These are phyloP conservation scores for Patagioenas fasciata DNA, from an alignment of 2,113 vertebrate species.

Conservation along the genomic window DNA sequence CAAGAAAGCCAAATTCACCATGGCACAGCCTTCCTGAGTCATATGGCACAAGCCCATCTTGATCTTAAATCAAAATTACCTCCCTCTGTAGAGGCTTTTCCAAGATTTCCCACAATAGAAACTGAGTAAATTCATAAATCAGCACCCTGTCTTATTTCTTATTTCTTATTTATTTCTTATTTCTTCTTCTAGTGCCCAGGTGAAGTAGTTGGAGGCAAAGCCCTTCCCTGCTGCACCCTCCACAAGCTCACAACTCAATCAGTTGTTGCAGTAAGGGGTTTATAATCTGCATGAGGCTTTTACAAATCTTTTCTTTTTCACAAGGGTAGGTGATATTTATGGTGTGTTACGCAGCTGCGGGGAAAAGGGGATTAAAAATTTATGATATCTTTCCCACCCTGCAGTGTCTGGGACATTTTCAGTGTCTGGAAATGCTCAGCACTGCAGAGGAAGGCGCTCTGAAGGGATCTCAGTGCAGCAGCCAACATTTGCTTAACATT, in stretches of 20 bases:
- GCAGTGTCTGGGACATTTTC: not conserved
- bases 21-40: not conserved
- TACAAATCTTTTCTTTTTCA: not conserved
- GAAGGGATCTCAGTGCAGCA: not conserved
- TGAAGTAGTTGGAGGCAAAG: not conserved
- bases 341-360: not conserved
- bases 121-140: not conserved
- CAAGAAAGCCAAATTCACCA: not conserved
- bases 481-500: slow-evolving; percentile 53
- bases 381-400: not conserved
- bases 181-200: not conserved
- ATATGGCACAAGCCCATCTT: not conserved
- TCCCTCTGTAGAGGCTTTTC: not conserved
- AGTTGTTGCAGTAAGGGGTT: not conserved
- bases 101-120: not conserved
- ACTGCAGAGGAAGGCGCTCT: not conserved
- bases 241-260: not conserved
- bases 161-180: too few relatives aligned
- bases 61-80: not conserved
- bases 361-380: not conserved
- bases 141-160: not conserved
- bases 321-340: not conserved
- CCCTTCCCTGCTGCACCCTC: not conserved
- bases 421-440: not conserved
- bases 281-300: not conserved